phyloP scores from a whole-genome alignment of 2,113 vertebrate genomes.

The Melanocharis versteri region DNA sequence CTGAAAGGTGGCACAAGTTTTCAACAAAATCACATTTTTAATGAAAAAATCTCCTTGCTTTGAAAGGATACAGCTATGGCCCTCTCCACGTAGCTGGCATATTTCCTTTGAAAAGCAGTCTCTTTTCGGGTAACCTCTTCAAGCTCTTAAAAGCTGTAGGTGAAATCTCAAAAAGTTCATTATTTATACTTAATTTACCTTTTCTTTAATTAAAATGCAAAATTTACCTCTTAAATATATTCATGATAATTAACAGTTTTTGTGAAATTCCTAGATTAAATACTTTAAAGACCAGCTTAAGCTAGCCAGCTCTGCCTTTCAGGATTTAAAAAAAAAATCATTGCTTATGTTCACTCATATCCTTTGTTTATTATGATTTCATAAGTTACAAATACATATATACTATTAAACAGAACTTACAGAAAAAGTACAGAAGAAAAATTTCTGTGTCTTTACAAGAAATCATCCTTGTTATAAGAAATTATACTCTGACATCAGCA shows the following conservation, averaged over 20 bases:
- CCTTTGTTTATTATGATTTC: not conserved
- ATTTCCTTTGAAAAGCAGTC: not conserved
- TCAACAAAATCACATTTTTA: not conserved
- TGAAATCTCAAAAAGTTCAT: not conserved
- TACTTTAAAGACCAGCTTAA: not conserved
- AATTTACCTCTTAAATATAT: not conserved
- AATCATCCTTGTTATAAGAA: not conserved
- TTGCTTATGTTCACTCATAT: not conserved
- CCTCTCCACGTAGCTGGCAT: not conserved
- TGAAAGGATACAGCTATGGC: not conserved
- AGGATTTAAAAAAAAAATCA: not conserved
- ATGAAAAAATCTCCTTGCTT: not conserved
- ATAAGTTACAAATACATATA: not conserved
- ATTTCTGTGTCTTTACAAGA: not conserved
- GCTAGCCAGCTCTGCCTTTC: not conserved
- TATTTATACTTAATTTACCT: not conserved
- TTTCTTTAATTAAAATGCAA: not conserved
- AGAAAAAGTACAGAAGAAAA: not conserved
- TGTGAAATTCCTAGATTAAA: not conserved
- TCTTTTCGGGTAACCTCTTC: not conserved
- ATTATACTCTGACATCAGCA: not conserved
- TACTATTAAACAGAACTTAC: not conserved
- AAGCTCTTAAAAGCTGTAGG: not conserved
- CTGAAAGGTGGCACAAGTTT: not conserved
- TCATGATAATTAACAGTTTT: not conserved